phyloP scores from a whole-genome alignment of 1,140 invertebrate genomes.

The Atta cephalotes region DNA sequence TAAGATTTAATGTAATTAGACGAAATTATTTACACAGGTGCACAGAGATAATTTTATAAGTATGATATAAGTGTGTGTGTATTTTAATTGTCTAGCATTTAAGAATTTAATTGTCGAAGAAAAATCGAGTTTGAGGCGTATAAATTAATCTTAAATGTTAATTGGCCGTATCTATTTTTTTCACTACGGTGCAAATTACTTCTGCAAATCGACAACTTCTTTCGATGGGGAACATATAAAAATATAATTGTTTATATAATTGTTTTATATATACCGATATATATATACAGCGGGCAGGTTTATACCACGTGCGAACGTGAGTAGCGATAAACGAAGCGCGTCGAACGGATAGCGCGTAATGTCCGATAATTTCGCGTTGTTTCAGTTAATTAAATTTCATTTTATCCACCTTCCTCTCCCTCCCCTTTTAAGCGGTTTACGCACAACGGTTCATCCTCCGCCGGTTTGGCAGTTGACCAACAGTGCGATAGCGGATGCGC shows the following conservation, averaged over 20 bases:
- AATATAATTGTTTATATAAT: constrained; percentile 51
- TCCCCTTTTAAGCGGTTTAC: constrained; percentile 70
- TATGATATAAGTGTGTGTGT: neutral
- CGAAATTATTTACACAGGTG: neutral
- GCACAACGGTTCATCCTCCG: constrained; percentile 60
- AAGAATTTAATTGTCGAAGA: neutral
- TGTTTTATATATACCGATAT: neutral
- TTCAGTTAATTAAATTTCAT: constrained; percentile 82
- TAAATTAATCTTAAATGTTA: neutral
- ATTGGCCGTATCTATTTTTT: neutral
- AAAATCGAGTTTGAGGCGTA: neutral
- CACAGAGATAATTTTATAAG: neutral
- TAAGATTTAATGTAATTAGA: neutral
- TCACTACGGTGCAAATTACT: neutral
- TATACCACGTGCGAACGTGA: constrained; percentile 25
- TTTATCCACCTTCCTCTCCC: constrained; percentile 56
- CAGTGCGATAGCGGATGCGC: neutral
- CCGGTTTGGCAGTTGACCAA: constrained; percentile 70
- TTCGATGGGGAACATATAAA: neutral
- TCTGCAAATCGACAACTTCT: neutral
- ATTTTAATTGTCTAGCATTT: constrained; percentile 6
- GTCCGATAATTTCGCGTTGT: constrained; percentile 76
- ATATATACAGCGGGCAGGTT: neutral
- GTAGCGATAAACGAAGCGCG: constrained; percentile 43
- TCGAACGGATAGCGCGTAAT: constrained; percentile 66